Base-by-base conservation (phyloP, 2,797 vertebrate genomes). In the Peromyscus melanophrys region DNA sequence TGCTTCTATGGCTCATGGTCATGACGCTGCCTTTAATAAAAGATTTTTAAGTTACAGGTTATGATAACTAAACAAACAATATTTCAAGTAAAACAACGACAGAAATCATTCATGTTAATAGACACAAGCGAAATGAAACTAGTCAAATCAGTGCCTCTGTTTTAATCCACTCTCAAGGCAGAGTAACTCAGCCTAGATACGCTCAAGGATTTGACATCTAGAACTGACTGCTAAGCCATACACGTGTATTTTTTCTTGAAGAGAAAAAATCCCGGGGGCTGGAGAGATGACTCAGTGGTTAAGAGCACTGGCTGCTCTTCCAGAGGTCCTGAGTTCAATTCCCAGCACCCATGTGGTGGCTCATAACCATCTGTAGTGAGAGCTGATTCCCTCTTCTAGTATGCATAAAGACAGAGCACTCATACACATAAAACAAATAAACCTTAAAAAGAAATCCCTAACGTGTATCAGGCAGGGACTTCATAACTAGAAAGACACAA, bases 131-230 rank as follows among this genome's bases (percentile, higher is more conserved):
- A 95, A 93, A 95, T 71, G 19, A 86, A 87, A 73, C 82, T 2
- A 95, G 34, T 57, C 65, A 73, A 75, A 75, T 73, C 11, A 8
- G 37, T 65, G 87, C 80, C 80, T 78, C 31, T 93, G 80, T 82
- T 89, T 81, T n/a, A 86, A 85, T 89, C 89, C 95, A 55, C n/a
- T 89, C 55, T 89, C 23, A 78, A 12, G 37, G 55, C 52, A 89
- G 34, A 14, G 12, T 11, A 76, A 34, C 59, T 55, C 76, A 84
- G 19, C 19, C 67, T 3, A 76, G 14, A n/a, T 67, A 55, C 46
- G 63, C 40, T 67, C 34, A 73, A 89, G 7, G 16, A 11, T 73
- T 75, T 61, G 40, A 57, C 13, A 52, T 27, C 43, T 82, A 93
- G 67, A 94, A 75, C 49, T 75, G 19, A 63, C 67, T 77, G 65